Conservation (phyloP, 2,888 invertebrate genomes). For the Spisula solida region DNA sequence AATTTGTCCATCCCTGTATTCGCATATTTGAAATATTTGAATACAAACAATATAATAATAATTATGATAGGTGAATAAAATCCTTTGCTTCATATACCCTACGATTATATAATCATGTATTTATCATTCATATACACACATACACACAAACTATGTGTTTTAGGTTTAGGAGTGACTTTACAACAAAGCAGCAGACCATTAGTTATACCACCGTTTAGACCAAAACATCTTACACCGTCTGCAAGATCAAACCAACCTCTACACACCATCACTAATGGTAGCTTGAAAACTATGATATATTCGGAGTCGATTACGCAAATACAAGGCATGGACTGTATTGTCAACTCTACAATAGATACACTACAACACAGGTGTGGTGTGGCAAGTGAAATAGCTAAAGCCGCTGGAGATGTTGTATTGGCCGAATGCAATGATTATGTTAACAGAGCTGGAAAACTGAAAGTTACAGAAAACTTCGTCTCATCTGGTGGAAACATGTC, state of each 20-base stretch:
- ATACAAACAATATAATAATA: no score
- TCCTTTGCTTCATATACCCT: no score
- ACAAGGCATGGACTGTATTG: conserved; percentile 55
- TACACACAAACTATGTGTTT: no score
- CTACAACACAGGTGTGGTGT: conserved; percentile 63
- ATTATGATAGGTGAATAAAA: no score
- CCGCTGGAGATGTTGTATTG: conserved; percentile 51
- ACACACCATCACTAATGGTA: not conserved
- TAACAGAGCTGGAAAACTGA: conserved; percentile 23
- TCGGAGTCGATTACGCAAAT: conserved; percentile 57
- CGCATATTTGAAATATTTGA: no score
- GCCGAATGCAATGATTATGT: conserved; percentile 53
- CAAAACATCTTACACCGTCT: not conserved
- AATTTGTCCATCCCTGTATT: no score
- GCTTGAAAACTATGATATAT: conserved; percentile 39
- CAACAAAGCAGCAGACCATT: not conserved
- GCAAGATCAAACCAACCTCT: not conserved
- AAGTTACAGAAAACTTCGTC: conserved; percentile 53
- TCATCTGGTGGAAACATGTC: conserved; percentile 56
- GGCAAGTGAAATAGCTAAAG: conserved; percentile 50
- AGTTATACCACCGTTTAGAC: not conserved
- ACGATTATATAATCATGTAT: no score
- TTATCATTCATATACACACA: no score
- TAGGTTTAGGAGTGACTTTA: not conserved
- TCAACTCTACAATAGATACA: conserved; percentile 62